A percentile compares a stretch with the other conserved stretches of the same genome.
Evolutionary conservation across 2,797 vertebrate species (phyloP).

Genomic region (Sphenodon punctatus): DNA sequence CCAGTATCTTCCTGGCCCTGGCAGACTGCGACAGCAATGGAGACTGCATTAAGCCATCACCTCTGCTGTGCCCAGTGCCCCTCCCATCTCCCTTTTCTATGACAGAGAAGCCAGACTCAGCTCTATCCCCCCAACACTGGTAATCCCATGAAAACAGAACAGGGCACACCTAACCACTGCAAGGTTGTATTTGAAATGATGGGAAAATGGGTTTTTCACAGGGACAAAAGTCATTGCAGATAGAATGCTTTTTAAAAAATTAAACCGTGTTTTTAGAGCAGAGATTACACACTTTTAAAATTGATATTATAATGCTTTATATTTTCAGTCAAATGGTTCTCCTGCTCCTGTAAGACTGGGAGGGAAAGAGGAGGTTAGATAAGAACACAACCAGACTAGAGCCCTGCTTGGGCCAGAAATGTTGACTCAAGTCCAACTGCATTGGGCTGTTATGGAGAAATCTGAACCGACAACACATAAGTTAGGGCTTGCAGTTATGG

Average conservation of each 20-base stretch:
- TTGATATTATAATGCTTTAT: neutral
- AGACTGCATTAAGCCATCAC: neutral
- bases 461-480: no score
- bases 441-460: no score
- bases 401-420: neutral
- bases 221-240: no score
- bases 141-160: neutral
- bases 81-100: neutral
- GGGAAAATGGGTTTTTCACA: neutral
- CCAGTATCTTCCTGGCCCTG: neutral
- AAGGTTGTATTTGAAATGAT: neutral
- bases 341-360: neutral
- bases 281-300: neutral
- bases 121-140: neutral
- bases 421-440: neutral
- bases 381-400: neutral
- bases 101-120: neutral
- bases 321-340: neutral
- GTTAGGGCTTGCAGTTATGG: no score
- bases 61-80: fast-evolving
- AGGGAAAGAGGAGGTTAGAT: neutral
- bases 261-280: neutral
- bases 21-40: neutral
- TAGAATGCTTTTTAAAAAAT: no score
- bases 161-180: neutral